Conservation (phyloP, 2,888 invertebrate genomes). For the Glaucopsyche alexis region DNA sequence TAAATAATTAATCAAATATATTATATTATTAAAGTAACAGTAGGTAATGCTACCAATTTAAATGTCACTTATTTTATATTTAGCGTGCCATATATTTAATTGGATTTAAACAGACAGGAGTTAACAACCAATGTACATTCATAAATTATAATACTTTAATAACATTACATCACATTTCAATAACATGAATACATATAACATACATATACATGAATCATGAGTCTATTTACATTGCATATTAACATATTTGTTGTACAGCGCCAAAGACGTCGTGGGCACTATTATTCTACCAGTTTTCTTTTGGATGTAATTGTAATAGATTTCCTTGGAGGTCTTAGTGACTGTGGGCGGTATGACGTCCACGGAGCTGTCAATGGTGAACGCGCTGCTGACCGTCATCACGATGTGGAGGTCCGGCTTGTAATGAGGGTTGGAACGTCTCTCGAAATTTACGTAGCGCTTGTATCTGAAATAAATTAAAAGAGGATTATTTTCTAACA, state of each 20-base stretch:
- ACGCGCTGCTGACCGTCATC: conserved; percentile 82
- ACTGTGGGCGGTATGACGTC: conserved; percentile 85
- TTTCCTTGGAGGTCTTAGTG: conserved; percentile 79
- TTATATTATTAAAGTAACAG: too few relatives aligned
- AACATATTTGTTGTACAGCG: conserved; percentile 62
- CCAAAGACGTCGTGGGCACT: conserved; percentile 51
- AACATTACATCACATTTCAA: background rate
- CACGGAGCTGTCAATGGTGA: conserved; percentile 82
- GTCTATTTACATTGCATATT: conserved; percentile 43
- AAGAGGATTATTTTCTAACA: background rate
- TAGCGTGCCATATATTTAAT: too few relatives aligned
- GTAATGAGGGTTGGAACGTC: conserved; percentile 78
- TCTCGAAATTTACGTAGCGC: conserved; percentile 82
- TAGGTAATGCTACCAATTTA: too few relatives aligned
- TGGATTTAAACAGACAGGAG: too few relatives aligned
- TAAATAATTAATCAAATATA: too few relatives aligned
- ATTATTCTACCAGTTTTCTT: conserved; percentile 75
- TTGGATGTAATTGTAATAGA: conserved; percentile 85
- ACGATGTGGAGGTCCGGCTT: conserved; percentile 75
- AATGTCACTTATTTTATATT: too few relatives aligned
- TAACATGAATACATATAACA: background rate
- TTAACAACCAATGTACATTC: too few relatives aligned
- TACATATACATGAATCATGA: background rate
- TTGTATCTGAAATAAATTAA: conserved; percentile 70
- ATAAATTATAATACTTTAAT: background rate